Evolutionary conservation across 1,140 invertebrate genomes (phyloP), one percentile per base, ranked within the genome.

Genomic region (Diorhabda carinulata): DNA sequence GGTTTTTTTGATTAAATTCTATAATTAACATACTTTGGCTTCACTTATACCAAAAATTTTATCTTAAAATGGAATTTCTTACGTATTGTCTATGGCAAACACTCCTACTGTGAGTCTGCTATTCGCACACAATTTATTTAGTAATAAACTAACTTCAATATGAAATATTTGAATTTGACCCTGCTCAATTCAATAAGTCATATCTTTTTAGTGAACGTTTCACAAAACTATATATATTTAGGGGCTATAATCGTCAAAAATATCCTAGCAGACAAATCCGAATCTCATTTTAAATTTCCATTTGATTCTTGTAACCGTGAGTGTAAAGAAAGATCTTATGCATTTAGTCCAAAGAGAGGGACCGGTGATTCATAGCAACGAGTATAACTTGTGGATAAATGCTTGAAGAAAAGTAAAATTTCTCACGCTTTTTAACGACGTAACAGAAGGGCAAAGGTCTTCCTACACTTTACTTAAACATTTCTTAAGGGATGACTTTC

Each of bases 401-500:
- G 64, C 66, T 70, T 52, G 68, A 57, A 41, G 43, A 56, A 64
- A 69, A 71, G 69, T 71, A 66, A 70, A 73, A 71, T 69, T 73
- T 71, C 72, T 71, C 72, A 73, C 72, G 72, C 72, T 73, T 73
- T 73, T 73, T 71, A 73, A 73, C 66, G 59, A 66, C 64, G 47
- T 43, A 64, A 62, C 57, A 61, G 61, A 67, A n/a, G 58, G 9
- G 67, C 59, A 43, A 67, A 8, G 10, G 62, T 45, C 56, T 66
- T 67, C 63, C 69, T 67, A 58, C 56, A 69, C 59, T 59, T 10
- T 43, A 65, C 59, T 72, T 25, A 25, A 66, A 70, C 62, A 57
- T 68, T 71, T 66, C 70, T 71, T 73, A 71, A 68, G 68, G 74
- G 74, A 74, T 76, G 72, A 78, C 75, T 78, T 78, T 78, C 75